Evolutionary conservation across 23 tunicate species (phyloP).

Genomic region (Ciona savignyi): DNA sequence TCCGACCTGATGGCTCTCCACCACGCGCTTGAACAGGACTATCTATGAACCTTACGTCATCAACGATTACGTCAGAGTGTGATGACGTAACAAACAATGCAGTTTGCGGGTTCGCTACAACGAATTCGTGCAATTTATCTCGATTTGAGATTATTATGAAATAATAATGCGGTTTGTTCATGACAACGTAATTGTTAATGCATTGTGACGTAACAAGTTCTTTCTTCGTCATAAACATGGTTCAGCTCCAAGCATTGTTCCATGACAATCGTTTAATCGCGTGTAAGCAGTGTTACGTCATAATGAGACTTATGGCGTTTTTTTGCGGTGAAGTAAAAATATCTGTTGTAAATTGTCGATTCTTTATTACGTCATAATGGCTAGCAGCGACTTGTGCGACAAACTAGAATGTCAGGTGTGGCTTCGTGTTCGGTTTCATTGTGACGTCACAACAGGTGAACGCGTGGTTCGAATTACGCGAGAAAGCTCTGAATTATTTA

Average conservation of each 20-base stretch:
- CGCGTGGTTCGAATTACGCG: neutral
- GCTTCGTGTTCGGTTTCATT: neutral
- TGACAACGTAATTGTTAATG: neutral
- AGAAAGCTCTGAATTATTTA: neutral
- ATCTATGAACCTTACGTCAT: slow-evolving; percentile 26
- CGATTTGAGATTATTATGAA: neutral
- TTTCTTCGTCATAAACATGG: neutral
- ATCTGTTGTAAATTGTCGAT: slow-evolving; percentile 16
- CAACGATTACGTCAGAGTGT: no score
- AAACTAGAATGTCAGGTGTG: neutral
- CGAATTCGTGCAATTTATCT: neutral
- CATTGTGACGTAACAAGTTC: neutral
- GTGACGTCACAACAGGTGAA: neutral
- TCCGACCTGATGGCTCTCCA: slow-evolving; percentile 96
- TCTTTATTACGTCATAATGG: no score
- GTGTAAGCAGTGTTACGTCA: slow-evolving; percentile 58
- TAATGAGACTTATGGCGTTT: neutral
- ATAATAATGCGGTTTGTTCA: neutral
- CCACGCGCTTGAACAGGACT: slow-evolving; percentile 96
- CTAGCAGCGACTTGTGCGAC: no score
- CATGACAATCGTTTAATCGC: neutral
- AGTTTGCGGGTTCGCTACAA: neutral
- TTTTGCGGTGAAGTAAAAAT: slow-evolving; percentile 5
- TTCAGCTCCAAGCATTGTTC: neutral
- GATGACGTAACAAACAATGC: neutral